Evolutionary conservation across 2,888 invertebrate genomes (phyloP).

Genomic region (Liopterus haemorrhoidalis): DNA sequence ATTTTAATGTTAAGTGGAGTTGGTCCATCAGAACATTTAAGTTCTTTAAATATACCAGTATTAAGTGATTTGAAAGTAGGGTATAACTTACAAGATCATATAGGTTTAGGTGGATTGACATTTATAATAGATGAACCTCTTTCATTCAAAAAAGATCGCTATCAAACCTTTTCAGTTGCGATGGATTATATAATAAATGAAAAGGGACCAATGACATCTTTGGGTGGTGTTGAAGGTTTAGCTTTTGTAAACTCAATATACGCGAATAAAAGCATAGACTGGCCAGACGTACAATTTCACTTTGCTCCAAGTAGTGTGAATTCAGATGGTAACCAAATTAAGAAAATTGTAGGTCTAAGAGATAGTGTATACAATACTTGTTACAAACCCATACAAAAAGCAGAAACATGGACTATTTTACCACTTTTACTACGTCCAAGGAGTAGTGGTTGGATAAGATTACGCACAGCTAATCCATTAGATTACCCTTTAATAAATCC

Average conservation of each 20-base stretch:
- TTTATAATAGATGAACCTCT: conserved; percentile 76
- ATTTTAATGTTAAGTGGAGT: conserved; percentile 87
- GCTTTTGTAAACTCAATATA: conserved; percentile 84
- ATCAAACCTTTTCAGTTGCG: conserved; percentile 68
- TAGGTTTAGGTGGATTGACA: conserved; percentile 77
- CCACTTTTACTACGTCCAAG: conserved; percentile 77
- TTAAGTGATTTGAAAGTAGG: conserved; percentile 72
- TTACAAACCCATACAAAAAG: conserved; percentile 70
- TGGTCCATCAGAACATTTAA: conserved; percentile 71
- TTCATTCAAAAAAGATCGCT: conserved; percentile 69
- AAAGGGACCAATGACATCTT: conserved; percentile 74
- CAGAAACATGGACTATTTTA: conserved; percentile 80
- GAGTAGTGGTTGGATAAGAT: conserved; percentile 79
- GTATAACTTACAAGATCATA: conserved; percentile 81
- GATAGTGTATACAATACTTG: conserved; percentile 79
- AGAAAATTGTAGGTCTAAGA: conserved; percentile 66
- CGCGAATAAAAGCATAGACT: conserved; percentile 68
- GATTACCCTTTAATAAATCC: conserved; percentile 83
- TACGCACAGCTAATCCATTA: conserved; percentile 74
- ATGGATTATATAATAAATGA: conserved; percentile 77
- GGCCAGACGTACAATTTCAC: conserved; percentile 84
- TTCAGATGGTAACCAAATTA: conserved; percentile 76
- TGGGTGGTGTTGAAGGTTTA: conserved; percentile 77
- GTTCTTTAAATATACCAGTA: conserved; percentile 65
- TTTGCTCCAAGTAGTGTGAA: conserved; percentile 80